Conservation (phyloP, 1,140 invertebrate species). For the Thalassaphorura encarpata region DNA sequence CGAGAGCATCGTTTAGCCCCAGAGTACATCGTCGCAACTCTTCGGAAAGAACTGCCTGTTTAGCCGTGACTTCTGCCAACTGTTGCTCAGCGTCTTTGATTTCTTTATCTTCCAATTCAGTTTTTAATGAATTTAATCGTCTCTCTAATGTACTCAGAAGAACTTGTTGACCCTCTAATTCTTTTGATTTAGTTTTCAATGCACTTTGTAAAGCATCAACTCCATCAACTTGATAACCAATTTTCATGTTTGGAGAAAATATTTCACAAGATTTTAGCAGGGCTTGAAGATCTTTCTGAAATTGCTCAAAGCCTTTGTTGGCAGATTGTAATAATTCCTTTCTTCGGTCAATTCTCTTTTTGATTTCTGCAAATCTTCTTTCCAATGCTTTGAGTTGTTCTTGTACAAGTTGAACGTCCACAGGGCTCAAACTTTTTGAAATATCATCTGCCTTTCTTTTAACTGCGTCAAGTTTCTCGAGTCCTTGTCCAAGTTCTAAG, state of each 20-base stretch:
- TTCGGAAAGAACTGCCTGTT: background rate
- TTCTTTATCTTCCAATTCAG: slow-evolving; percentile 68
- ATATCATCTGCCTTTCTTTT: slow-evolving; percentile 49
- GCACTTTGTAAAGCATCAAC: slow-evolving; percentile 10
- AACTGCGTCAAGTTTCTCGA: slow-evolving; percentile 30
- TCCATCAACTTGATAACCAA: slow-evolving; percentile 25
- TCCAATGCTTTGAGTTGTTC: slow-evolving; percentile 75
- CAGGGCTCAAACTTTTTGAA: slow-evolving; percentile 66
- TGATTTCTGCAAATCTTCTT: slow-evolving; percentile 66
- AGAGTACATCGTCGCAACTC: slow-evolving; percentile 6
- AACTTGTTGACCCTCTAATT: slow-evolving; percentile 71
- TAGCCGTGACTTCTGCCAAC: slow-evolving; percentile 40
- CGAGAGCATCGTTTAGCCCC: slow-evolving; percentile 18
- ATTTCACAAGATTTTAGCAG: slow-evolving; percentile 7
- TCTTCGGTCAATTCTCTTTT: slow-evolving; percentile 71
- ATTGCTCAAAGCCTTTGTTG: slow-evolving; percentile 56
- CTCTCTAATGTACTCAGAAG: slow-evolving; percentile 70
- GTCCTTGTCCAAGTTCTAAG: slow-evolving; percentile 51
- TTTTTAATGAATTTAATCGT: slow-evolving; percentile 67
- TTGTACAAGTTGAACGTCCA: slow-evolving; percentile 81
- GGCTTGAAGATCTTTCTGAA: slow-evolving; percentile 32
- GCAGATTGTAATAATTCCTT: slow-evolving; percentile 64
- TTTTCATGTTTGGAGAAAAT: background rate
- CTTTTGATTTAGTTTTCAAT: slow-evolving; percentile 47
- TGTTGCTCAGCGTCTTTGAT: slow-evolving; percentile 56